phyloP scores from a whole-genome alignment of 2,113 vertebrate species.

The Arothron firmamentum region DNA sequence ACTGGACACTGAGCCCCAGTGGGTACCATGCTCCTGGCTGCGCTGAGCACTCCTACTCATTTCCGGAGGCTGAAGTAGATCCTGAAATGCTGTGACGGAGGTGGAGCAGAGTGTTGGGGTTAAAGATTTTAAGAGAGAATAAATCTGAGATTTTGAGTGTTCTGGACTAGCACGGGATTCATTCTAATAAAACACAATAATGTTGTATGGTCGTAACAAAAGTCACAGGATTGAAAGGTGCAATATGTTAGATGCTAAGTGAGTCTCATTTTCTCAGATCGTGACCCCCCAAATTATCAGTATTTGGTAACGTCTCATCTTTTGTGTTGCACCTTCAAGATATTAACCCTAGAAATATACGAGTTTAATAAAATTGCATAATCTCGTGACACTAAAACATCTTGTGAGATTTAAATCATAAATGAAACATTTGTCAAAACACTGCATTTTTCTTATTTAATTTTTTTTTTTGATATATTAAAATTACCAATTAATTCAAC shows the following conservation, averaged over 20 bases:
- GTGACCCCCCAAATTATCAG: neutral
- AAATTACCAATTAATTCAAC: neutral
- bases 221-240: neutral
- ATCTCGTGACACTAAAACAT: neutral
- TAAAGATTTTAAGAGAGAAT: neutral
- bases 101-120: neutral
- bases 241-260: neutral
- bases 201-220: neutral
- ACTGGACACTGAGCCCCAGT: conserved; percentile 97
- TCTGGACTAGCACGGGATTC: neutral
- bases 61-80: conserved; percentile 14
- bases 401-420: neutral
- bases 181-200: neutral
- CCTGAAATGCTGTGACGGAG: neutral
- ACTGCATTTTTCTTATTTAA: no score
- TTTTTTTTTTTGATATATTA: no score
- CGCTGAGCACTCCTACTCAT: conserved; percentile 61
- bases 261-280: neutral
- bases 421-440: neutral
- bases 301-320: neutral
- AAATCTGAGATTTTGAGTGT: neutral
- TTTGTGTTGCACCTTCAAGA: neutral
- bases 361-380: no score
- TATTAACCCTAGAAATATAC: neutral
- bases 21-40: conserved; percentile 96